Base-by-base conservation (phyloP, 2,888 invertebrate genomes). In the Amiota mariae region DNA sequence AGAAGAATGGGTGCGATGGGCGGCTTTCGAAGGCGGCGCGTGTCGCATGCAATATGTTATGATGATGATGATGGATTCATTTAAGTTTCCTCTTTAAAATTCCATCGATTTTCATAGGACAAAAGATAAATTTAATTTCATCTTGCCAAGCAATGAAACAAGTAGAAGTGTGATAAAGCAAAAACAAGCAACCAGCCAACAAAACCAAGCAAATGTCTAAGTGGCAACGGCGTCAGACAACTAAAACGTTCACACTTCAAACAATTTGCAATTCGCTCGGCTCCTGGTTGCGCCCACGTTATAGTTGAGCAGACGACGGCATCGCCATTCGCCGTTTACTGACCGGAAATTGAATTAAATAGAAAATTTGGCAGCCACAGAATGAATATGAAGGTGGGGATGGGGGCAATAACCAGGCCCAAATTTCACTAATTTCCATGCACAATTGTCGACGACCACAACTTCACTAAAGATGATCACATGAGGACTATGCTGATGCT, bases 341-440 rank as follows among this genome's bases (percentile, higher is more conserved):
- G 75, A 71, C 71, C 72, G 73, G 72, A 77, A 75, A 76, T 68
- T 71, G 70, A 63, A 67, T 20, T 79, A 68, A 63, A 63, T 20
- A 75, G 72, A 68, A 61, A 72, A n/a, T 13, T 46, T 49, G 36
- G 24, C 47, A 57, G 36, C 12, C 47, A 47, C 73, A 15, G 57
- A 54, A 36, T 4, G 36, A 36, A 6, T 6, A 36, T 36, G 36
- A 36, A 2, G 36, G 6, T 36, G 12, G 36, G 9, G 10, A 66
- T 73, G 51, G 15, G 68, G 15, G 68, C 59, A 8, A 0, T n/a
- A 10, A 46, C 11, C 36, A 9, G 10, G 20, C 6, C 24, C 11
- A n/a, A 63, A 63, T 63, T 63, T 18, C 36, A 13, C 63, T 63
- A 63, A 63, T 63, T 24, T 46, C 63, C 24, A 63, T 6, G 63